A percentile compares a stretch with the other conserved stretches of the same genome.
Conservation (phyloP, 1,140 invertebrate genomes). For the Coenobita brevimanus region DNA sequence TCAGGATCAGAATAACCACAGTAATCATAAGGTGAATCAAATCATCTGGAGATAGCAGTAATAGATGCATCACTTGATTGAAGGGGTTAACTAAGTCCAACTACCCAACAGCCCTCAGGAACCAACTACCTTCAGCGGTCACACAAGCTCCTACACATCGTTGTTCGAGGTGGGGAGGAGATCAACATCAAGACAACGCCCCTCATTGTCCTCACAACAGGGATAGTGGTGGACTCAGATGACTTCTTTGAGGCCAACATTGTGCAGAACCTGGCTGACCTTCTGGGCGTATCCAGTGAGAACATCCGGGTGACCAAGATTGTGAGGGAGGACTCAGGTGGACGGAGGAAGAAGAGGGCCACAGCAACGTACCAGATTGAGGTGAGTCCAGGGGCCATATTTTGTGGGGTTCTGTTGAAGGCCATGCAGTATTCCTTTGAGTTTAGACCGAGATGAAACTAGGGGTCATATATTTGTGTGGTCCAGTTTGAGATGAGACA, state of each 20-base stretch:
- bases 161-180: slow-evolving; percentile 22
- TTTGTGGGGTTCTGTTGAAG: no score
- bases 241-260: slow-evolving; percentile 48
- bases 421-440: no score
- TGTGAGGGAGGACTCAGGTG: slow-evolving; percentile 43
- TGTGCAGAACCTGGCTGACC: slow-evolving; percentile 5
- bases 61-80: no score
- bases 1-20: no score
- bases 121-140: slow-evolving; percentile 29
- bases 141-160: slow-evolving; percentile 34
- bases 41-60: no score
- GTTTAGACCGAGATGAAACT: no score
- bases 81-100: neutral
- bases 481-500: no score
- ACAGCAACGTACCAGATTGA: neutral
- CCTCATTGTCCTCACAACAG: slow-evolving; percentile 38
- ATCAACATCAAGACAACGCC: slow-evolving; percentile 34
- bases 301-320: slow-evolving; percentile 37
- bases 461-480: no score
- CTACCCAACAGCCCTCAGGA: neutral
- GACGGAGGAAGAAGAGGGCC: neutral
- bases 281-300: neutral
- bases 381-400: no score
- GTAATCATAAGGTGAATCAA: no score
- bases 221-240: slow-evolving; percentile 17